Evolutionary conservation across 2,888 invertebrate species (phyloP), one percentile per base, ranked within the genome.

Genomic region (Acheta domesticus): DNA sequence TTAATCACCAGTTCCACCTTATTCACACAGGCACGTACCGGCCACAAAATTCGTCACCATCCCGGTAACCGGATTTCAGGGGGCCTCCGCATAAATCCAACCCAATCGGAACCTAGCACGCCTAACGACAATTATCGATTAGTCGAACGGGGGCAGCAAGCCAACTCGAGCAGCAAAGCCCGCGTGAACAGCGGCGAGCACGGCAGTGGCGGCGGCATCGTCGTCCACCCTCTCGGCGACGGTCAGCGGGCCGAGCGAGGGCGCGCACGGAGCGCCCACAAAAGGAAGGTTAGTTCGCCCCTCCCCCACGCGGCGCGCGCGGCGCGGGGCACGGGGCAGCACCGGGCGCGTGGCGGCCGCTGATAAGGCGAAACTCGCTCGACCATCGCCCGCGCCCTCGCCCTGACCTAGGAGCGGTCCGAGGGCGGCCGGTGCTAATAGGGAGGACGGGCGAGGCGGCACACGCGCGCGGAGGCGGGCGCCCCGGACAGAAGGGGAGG

Each of bases 271-370:
- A 14, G 62, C 62, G 62, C n/a, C 16, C 16, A 62, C 62, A 62
- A 62, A 62, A 62, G 62, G 62, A 62, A 62, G 62, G 62, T 62
- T 62, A 62, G 62, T 62, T 62, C 62, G 14, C 62, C 62, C 62
- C 16, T 19, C 62, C 62, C 62, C 16, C 14, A 62, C 62, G 62
- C 62, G 36, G 36, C 36, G 36, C n/a, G 62, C 16, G 62, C 62
- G 3, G 16, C 11, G 62, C n/a, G 12, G 62, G 16, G 62, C 62
- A 11, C n/a, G 62, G 5, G 62, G 62, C 62, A 5, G 16, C 62
- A 16, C n/a, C 16, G 62, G 16, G 62, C 16, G 62, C n/a, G 62
- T 62, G 62, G 62, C 62, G 16, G 14, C 62, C 62, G 62, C 62
- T 62, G 62, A 62, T 62, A 62, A 62, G 62, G n/a, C 62, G 62